Evolutionary conservation across 2,113 vertebrate species (phyloP).

Genomic region (Sinosuthora webbiana): DNA sequence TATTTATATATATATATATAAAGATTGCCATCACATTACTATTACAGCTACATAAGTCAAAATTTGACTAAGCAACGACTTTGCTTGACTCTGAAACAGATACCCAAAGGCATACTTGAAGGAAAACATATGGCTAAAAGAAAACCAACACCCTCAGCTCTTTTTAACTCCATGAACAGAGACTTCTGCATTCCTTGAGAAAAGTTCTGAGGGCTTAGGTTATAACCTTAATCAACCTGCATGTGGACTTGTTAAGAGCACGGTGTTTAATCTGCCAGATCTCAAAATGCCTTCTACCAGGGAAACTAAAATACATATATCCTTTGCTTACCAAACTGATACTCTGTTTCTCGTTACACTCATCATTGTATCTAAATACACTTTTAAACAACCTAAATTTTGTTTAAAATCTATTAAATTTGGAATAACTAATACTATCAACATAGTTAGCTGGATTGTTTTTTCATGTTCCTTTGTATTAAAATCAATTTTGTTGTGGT

Average conservation of each 20-base stretch:
- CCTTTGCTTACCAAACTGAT: slow-evolving; percentile 65
- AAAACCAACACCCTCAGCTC: not conserved
- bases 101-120: slow-evolving; percentile 49
- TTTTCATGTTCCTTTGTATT: slow-evolving; percentile 70
- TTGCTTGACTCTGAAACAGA: slow-evolving; percentile 63
- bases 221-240: slow-evolving; percentile 41
- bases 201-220: slow-evolving; percentile 25
- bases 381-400: slow-evolving; percentile 63
- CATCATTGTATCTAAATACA: slow-evolving; percentile 69
- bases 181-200: slow-evolving; percentile 29
- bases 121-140: slow-evolving; percentile 18
- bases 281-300: slow-evolving; percentile 60
- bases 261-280: slow-evolving; percentile 25
- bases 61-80: slow-evolving; percentile 61
- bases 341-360: slow-evolving; percentile 51
- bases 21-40: slow-evolving; percentile 83
- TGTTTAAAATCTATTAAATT: slow-evolving; percentile 65
- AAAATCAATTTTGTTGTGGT: slow-evolving; percentile 66
- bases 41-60: slow-evolving; percentile 66
- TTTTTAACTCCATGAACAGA: not conserved
- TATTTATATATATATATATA: slow-evolving; percentile 68
- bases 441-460: slow-evolving; percentile 65
- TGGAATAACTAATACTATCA: slow-evolving; percentile 67
- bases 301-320: slow-evolving; percentile 51
- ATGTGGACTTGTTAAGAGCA: slow-evolving; percentile 20